Conservation (phyloP, 2,113 vertebrate genomes). For the Pongo pygmaeus region DNA sequence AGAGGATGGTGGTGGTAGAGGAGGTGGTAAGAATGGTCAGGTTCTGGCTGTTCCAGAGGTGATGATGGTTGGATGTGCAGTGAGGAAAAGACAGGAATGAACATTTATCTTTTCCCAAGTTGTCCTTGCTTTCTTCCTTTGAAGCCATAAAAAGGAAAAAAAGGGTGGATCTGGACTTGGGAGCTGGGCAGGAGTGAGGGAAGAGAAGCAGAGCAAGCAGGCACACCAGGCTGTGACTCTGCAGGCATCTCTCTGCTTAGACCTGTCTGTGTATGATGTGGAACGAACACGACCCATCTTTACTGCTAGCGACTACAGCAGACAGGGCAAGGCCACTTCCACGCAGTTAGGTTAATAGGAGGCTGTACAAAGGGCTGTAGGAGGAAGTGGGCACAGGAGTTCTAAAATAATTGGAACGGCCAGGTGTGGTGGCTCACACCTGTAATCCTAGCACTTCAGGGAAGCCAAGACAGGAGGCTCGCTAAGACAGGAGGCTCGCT, state of each 20-base stretch:
- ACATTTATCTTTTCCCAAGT: background rate
- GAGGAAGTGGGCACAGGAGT: background rate
- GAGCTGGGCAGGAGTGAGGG: background rate
- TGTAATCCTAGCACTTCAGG: too few species aligned
- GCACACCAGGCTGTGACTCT: background rate
- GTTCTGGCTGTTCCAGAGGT: background rate
- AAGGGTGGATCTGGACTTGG: background rate
- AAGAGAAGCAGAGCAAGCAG: background rate
- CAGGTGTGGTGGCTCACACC: too few species aligned
- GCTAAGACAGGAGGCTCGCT: too few species aligned
- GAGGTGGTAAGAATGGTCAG: background rate
- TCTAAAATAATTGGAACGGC: background rate
- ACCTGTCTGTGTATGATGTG: fast-evolving
- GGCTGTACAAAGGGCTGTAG: background rate
- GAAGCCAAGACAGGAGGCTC: too few species aligned
- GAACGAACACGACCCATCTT: background rate
- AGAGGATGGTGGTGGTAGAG: background rate
- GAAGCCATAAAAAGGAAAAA: background rate
- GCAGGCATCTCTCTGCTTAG: background rate
- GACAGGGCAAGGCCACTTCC: background rate
- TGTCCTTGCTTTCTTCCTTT: background rate
- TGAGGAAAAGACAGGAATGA: background rate
- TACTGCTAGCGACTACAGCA: background rate
- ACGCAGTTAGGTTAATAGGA: background rate
- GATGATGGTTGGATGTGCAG: background rate